phyloP scores from a whole-genome alignment of 2,113 vertebrate genomes.

The Aspiorhynchus laticeps region DNA sequence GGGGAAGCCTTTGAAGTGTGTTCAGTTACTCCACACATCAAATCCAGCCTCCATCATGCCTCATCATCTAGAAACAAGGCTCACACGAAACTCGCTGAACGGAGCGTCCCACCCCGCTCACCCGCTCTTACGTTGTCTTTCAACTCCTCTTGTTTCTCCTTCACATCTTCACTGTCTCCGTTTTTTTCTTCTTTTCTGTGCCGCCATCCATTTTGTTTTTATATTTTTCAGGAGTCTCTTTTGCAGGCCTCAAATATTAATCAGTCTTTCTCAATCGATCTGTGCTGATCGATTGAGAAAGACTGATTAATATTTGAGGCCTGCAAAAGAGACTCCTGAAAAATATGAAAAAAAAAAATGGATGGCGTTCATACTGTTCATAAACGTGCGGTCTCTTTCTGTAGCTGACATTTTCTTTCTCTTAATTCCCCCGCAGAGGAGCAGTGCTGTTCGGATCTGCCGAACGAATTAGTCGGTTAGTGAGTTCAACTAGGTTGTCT shows the following conservation, averaged over 20 bases:
- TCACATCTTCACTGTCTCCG: slow-evolving; percentile 20
- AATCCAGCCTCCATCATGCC: slow-evolving; percentile 58
- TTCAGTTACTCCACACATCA: slow-evolving; percentile 60
- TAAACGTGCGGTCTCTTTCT: neutral
- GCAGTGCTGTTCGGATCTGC: neutral
- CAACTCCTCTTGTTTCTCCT: neutral
- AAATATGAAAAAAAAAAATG: too few species aligned
- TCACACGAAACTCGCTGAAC: neutral
- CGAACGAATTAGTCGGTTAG: neutral
- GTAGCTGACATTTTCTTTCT: neutral
- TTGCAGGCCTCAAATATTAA: neutral
- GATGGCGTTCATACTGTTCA: too few species aligned
- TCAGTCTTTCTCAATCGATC: slow-evolving; percentile 13
- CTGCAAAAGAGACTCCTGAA: too few species aligned
- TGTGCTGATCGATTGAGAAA: too few species aligned
- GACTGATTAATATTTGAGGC: too few species aligned
- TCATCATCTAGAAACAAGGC: slow-evolving; percentile 55
- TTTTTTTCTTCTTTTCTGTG: slow-evolving; percentile 1
- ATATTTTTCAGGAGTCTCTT: neutral
- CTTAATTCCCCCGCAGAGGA: neutral
- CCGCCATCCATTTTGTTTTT: neutral
- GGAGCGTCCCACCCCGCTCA: neutral
- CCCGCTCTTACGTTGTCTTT: neutral
- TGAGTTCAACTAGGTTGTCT: neutral
- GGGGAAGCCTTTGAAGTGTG: slow-evolving; percentile 59